phyloP scores from a whole-genome alignment of 2,888 invertebrate species.

The Athetis lepigone region DNA sequence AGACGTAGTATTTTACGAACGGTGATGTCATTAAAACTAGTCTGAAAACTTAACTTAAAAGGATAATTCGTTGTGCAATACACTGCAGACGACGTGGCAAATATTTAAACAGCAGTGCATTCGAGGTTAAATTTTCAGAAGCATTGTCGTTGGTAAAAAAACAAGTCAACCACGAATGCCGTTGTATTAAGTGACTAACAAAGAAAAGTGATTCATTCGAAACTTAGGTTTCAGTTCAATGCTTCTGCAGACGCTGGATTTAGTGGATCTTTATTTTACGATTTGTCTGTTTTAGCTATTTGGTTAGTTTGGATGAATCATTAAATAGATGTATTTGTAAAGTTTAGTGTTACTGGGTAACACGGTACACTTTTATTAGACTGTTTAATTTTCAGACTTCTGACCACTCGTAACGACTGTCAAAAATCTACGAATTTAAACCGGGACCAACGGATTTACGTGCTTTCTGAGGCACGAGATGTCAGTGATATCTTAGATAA shows the following conservation, averaged over 20 bases:
- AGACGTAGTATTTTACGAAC: background rate
- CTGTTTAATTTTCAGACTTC: too few relatives aligned
- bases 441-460: too few relatives aligned
- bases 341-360: background rate
- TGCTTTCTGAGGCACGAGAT: too few relatives aligned
- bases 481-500: too few relatives aligned
- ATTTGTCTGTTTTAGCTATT: constrained; percentile 10
- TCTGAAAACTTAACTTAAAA: background rate
- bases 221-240: constrained; percentile 23
- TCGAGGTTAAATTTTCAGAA: constrained; percentile 2
- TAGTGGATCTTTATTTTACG: constrained; percentile 25
- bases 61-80: background rate
- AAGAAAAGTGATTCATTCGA: constrained; percentile 38
- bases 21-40: background rate
- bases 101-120: constrained; percentile 24
- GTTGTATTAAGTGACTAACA: constrained; percentile 41
- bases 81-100: constrained; percentile 4
- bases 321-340: background rate
- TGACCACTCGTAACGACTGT: too few relatives aligned
- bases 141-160: constrained; percentile 7
- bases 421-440: too few relatives aligned
- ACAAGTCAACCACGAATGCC: constrained; percentile 15
- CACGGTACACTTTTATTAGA: too few relatives aligned
- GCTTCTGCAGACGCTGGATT: constrained; percentile 26
- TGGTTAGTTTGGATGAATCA: constrained; percentile 29